These are phyloP conservation scores for Heliconius hermathena DNA, from an alignment of 1,140 invertebrate species.

Conservation along the genomic window DNA sequence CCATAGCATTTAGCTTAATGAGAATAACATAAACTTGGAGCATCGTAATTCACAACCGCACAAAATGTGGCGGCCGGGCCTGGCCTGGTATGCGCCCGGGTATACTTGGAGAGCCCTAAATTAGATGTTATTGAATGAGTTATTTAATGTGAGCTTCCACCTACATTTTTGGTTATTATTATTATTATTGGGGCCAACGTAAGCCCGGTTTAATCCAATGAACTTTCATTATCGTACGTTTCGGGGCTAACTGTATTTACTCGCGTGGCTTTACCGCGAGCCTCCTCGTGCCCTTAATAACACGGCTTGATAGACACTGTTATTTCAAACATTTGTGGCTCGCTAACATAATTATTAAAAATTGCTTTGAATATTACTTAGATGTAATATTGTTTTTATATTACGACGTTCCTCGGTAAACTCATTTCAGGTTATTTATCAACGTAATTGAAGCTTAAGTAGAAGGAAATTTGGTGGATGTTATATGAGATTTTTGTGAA, in stretches of 20 bases:
- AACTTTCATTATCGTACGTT: slow-evolving; percentile 76
- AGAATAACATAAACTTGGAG: slow-evolving; percentile 68
- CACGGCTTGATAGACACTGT: slow-evolving; percentile 66
- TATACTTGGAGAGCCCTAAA: slow-evolving; percentile 63
- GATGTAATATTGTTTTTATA: slow-evolving; percentile 54
- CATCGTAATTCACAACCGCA: slow-evolving; percentile 49
- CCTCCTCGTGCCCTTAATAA: slow-evolving; percentile 69
- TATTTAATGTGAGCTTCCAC: slow-evolving; percentile 71
- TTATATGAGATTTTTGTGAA: neutral
- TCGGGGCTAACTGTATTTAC: slow-evolving; percentile 73
- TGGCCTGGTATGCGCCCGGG: slow-evolving; percentile 53
- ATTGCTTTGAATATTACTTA: slow-evolving; percentile 69
- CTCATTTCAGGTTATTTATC: slow-evolving; percentile 28
- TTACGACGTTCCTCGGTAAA: slow-evolving; percentile 27
- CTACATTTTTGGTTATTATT: slow-evolving; percentile 80
- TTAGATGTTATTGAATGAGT: slow-evolving; percentile 78
- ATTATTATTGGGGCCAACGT: slow-evolving; percentile 68
- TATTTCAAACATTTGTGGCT: slow-evolving; percentile 58
- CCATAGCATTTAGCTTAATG: slow-evolving; percentile 58
- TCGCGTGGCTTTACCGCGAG: slow-evolving; percentile 60
- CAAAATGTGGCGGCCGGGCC: slow-evolving; percentile 42
- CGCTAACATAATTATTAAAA: slow-evolving; percentile 78
- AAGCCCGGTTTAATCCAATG: slow-evolving; percentile 76
- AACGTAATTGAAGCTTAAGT: slow-evolving; percentile 7
- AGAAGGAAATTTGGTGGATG: neutral